These are phyloP conservation scores for Echinarachnius parma DNA, from an alignment of 53 echinoderm and acorn worm species.

Conservation along the genomic window DNA sequence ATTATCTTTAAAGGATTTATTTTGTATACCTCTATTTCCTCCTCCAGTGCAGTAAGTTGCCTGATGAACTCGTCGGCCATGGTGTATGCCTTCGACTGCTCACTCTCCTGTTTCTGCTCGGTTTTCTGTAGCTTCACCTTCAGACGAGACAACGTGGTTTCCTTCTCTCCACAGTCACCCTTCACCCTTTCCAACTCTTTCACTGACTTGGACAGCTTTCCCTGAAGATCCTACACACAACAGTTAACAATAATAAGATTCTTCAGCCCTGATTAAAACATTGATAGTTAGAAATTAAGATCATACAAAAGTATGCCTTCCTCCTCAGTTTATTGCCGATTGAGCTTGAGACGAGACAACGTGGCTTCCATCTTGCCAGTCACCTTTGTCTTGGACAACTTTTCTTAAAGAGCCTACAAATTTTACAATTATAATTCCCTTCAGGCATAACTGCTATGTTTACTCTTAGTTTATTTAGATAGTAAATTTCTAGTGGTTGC, in stretches of 20 bases:
- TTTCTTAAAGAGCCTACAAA: slow-evolving; percentile 91
- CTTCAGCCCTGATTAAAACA: no score
- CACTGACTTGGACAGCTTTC: slow-evolving; percentile 47
- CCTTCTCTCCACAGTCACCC: slow-evolving; percentile 55
- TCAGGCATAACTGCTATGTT: no score
- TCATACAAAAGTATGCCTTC: no score
- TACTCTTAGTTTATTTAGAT: no score
- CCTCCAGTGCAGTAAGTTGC: slow-evolving; percentile 57
- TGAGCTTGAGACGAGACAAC: slow-evolving; percentile 57
- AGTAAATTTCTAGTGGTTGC: no score
- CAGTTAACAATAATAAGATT: no score
- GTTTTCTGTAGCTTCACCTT: slow-evolving; percentile 72
- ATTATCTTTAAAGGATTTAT: neutral
- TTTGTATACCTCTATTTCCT: slow-evolving; percentile 67
- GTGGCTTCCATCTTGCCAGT: slow-evolving; percentile 63
- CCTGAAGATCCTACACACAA: slow-evolving; percentile 94
- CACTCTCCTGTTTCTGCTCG: slow-evolving; percentile 61
- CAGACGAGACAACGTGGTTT: slow-evolving; percentile 55
- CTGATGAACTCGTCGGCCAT: slow-evolving; percentile 70
- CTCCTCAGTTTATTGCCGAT: slow-evolving; percentile 65
- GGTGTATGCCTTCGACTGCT: slow-evolving; percentile 60
- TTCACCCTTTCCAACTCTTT: slow-evolving; percentile 74
- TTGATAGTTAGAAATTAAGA: no score
- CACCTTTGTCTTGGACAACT: slow-evolving; percentile 50
- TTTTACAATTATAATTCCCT: no score